Conservation (phyloP, 1,140 invertebrate species). For the Drepana arcuata region DNA sequence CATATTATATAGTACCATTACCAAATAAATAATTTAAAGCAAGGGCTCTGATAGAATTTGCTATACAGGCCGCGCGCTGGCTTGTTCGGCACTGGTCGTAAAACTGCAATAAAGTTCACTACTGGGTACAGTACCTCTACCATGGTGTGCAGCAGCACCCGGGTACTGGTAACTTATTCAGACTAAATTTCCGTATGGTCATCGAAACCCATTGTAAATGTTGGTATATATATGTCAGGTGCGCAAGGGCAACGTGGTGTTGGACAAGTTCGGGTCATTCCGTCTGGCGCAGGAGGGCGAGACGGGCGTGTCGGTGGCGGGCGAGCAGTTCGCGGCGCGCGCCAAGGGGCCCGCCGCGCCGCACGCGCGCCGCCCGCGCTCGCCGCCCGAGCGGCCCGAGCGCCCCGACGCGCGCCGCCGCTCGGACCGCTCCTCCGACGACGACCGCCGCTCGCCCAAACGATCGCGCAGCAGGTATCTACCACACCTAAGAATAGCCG, state of each 20-base stretch:
- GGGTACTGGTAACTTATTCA: no score
- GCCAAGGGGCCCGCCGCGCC: conserved; percentile 57
- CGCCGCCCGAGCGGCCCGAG: conserved; percentile 66
- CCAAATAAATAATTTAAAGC: no score
- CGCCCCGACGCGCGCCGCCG: conserved; percentile 64
- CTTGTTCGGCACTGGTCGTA: no score
- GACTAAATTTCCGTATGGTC: no score
- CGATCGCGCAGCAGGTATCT: conserved; percentile 64
- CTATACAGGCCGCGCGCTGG: no score
- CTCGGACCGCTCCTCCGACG: conserved; percentile 53
- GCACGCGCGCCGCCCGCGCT: conserved; percentile 43
- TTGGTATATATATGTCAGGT: no score
- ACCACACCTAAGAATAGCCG: not conserved
- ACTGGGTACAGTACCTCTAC: no score
- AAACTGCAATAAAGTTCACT: no score
- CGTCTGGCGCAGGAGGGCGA: conserved; percentile 72
- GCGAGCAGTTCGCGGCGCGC: conserved; percentile 65
- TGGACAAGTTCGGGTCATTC: conserved; percentile 80
- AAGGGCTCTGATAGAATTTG: no score
- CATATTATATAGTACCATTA: no score
- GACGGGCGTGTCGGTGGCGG: conserved; percentile 54
- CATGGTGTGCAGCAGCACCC: no score
- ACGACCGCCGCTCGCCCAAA: conserved; percentile 57
- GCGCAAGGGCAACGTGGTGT: conserved; percentile 68
- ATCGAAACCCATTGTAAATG: no score